These are phyloP conservation scores for Prunella fulvescens DNA, from an alignment of 2,113 vertebrate genomes.

Conservation along the genomic window DNA sequence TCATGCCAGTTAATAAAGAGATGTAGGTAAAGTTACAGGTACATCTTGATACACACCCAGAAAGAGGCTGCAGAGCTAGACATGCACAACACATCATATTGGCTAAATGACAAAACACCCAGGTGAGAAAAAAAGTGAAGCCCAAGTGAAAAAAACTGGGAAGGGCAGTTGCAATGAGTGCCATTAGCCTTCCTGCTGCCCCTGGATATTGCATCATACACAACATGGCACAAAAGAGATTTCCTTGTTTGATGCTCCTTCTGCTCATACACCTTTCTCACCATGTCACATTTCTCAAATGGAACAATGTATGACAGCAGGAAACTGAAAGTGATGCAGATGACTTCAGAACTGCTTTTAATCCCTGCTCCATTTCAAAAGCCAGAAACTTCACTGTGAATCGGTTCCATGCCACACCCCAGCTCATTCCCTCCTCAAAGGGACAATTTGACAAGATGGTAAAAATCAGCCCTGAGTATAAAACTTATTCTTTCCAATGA, in stretches of 20 bases:
- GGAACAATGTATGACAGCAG: background rate
- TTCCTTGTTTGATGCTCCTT: background rate
- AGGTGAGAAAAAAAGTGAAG: background rate
- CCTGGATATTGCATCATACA: background rate
- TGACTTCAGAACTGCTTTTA: background rate
- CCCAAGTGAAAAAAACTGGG: background rate
- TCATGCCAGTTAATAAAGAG: background rate
- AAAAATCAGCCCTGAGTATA: background rate
- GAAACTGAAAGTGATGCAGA: background rate
- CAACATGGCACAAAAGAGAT: background rate
- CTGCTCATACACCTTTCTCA: background rate
- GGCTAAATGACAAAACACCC: background rate
- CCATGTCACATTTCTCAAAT: background rate
- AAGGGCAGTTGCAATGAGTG: background rate
- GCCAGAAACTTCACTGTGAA: background rate
- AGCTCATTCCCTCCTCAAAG: background rate
- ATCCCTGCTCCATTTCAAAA: background rate
- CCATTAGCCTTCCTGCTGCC: background rate
- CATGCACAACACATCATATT: background rate
- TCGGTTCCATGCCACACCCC: background rate
- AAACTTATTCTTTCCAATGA: background rate
- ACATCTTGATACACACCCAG: background rate
- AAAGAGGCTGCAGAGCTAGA: background rate
- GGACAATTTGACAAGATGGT: background rate
- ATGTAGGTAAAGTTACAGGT: constrained; percentile 37